These are phyloP conservation scores for Cygnus atratus DNA, from an alignment of 2,113 vertebrate genomes.

Conservation along the genomic window DNA sequence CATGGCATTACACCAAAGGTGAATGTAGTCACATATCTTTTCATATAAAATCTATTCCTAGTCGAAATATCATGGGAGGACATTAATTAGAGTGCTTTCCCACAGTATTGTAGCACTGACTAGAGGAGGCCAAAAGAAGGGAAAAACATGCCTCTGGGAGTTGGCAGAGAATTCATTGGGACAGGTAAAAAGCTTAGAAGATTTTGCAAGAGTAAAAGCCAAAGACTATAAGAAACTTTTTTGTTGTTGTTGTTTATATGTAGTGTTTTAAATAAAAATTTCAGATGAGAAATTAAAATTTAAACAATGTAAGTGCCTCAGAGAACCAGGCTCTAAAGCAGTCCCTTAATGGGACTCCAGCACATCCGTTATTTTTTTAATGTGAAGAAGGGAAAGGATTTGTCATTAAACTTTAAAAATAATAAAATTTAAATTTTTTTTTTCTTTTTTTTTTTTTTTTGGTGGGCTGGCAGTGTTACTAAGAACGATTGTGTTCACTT, in stretches of 20 bases:
- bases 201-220: not conserved
- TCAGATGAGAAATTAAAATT: constrained; percentile 80
- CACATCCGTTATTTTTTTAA: constrained; percentile 80
- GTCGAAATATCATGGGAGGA: not conserved
- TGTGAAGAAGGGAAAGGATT: constrained; percentile 74
- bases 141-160: not conserved
- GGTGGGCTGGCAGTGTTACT: constrained; percentile 52
- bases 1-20: not conserved
- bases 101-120: not conserved
- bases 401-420: constrained; percentile 83
- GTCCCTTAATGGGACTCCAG: constrained; percentile 75
- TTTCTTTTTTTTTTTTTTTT: constrained; percentile 74
- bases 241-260: constrained; percentile 67
- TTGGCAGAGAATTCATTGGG: constrained; percentile 4
- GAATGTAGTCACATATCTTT: not conserved
- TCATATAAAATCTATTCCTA: not conserved
- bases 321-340: constrained; percentile 70
- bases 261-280: constrained; percentile 77
- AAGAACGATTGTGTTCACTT: constrained; percentile 54
- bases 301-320: constrained; percentile 78
- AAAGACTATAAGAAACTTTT: constrained; percentile 40
- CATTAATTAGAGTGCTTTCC: constrained; percentile 29
- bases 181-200: constrained; percentile 54
- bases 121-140: not conserved
- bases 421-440: constrained; percentile 79